A percentile compares a stretch with the other conserved stretches of the same genome.
Evolutionary conservation across 1,140 invertebrate species (phyloP).

Genomic region (Hyphantria cunea): DNA sequence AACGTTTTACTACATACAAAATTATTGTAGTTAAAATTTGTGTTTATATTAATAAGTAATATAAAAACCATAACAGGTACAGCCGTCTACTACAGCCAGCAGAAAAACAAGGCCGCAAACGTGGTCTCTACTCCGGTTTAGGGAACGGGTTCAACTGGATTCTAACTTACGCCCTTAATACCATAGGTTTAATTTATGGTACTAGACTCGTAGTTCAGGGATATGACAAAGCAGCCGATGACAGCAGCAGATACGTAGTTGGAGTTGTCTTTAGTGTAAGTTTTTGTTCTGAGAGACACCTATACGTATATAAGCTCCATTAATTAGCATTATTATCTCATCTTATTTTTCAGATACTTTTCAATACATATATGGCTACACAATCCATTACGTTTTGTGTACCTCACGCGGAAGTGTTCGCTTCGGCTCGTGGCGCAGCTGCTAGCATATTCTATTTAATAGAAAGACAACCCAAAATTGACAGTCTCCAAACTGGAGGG

Average conservation of each 20-base stretch:
- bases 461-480: conserved; percentile 58
- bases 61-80: conserved; percentile 72
- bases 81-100: conserved; percentile 84
- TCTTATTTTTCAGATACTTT: conserved; percentile 84
- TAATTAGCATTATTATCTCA: not conserved
- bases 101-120: conserved; percentile 85
- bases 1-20: too few species aligned
- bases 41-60: too few species aligned
- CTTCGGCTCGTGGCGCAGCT: conserved; percentile 58
- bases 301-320: too few species aligned
- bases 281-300: conserved; percentile 4
- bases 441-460: conserved; percentile 58
- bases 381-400: conserved; percentile 91
- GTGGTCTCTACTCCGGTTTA: conserved; percentile 86
- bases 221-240: conserved; percentile 72
- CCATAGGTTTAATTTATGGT: conserved; percentile 93
- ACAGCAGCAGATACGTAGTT: conserved; percentile 83
- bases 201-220: conserved; percentile 86
- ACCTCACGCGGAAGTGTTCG: conserved; percentile 88
- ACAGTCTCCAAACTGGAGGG: conserved; percentile 82
- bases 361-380: conserved; percentile 90
- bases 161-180: conserved; percentile 88
- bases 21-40: too few species aligned
- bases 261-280: conserved; percentile 86
- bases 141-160: conserved; percentile 88